phyloP scores from a whole-genome alignment of 2,888 invertebrate genomes.

The Eulithis testata region DNA sequence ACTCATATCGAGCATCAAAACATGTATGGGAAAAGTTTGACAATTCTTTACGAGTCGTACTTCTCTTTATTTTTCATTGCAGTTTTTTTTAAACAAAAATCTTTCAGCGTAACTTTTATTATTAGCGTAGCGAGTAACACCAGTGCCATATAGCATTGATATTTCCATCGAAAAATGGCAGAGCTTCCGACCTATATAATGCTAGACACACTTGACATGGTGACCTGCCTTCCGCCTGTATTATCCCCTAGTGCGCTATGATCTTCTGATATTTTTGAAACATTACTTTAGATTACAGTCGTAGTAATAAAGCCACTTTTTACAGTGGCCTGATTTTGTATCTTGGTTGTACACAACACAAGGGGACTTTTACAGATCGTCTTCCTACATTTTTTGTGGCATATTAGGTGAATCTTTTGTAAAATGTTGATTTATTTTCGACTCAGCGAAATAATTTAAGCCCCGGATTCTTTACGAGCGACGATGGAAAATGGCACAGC shows the following conservation, averaged over 20 bases:
- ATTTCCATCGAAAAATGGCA: slow-evolving; percentile 30
- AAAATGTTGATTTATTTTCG: neutral
- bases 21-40: neutral
- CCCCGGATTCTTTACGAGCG: neutral
- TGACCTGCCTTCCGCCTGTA: slow-evolving; percentile 33
- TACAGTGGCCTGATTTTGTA: neutral
- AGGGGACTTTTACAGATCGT: too few species aligned
- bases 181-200: slow-evolving; percentile 37
- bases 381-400: too few species aligned
- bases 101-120: too few species aligned
- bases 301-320: too few species aligned
- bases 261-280: slow-evolving; percentile 23
- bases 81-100: neutral
- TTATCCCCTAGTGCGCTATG: slow-evolving; percentile 18
- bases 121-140: too few species aligned
- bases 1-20: neutral
- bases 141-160: slow-evolving; percentile 22
- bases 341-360: neutral
- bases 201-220: slow-evolving; percentile 39
- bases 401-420: neutral
- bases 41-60: too few species aligned
- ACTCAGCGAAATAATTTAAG: neutral
- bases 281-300: neutral
- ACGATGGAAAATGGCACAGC: slow-evolving; percentile 23
- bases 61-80: slow-evolving; percentile 1